Conservation (phyloP, 2,113 vertebrate genomes). For the Hyla sarda region DNA sequence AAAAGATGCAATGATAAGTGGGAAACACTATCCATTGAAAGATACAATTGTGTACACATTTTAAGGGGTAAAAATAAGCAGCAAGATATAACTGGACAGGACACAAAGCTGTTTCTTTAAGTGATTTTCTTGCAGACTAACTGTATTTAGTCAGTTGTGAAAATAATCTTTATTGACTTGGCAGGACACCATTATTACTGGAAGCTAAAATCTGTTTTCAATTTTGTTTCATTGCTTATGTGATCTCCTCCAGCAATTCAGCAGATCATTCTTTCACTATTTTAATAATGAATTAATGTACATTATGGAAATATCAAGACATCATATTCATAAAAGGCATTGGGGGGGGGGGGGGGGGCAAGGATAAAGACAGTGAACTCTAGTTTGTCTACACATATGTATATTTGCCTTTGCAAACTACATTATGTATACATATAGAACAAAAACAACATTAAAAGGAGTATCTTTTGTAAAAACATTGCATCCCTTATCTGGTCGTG, state of each 20-base stretch:
- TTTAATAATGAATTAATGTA: constrained; percentile 45
- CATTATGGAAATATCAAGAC: constrained; percentile 14
- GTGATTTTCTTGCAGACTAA: too few species aligned
- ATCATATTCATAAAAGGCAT: constrained; percentile 22
- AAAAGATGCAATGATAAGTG: too few species aligned
- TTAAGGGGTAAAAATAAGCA: too few species aligned
- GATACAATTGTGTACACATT: too few species aligned
- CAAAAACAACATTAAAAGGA: too few species aligned
- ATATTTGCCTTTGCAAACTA: neutral
- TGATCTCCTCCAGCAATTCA: constrained; percentile 15
- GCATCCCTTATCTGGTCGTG: too few species aligned
- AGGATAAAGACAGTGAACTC: neutral
- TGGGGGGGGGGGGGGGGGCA: neutral
- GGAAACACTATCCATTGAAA: too few species aligned
- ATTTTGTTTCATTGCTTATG: constrained; percentile 43
- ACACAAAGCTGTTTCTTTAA: neutral
- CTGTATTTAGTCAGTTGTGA: neutral
- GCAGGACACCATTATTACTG: constrained; percentile 23
- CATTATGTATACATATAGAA: too few species aligned
- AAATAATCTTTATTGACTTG: constrained; percentile 15
- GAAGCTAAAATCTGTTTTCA: constrained; percentile 50
- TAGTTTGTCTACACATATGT: too few species aligned
- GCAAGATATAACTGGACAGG: too few species aligned
- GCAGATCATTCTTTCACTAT: constrained; percentile 23
- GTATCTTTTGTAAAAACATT: too few species aligned